A percentile compares a stretch with the other conserved stretches of the same genome.
Evolutionary conservation across 2,797 vertebrate species (phyloP).

Genomic region (Chaetodon trifasciatus): DNA sequence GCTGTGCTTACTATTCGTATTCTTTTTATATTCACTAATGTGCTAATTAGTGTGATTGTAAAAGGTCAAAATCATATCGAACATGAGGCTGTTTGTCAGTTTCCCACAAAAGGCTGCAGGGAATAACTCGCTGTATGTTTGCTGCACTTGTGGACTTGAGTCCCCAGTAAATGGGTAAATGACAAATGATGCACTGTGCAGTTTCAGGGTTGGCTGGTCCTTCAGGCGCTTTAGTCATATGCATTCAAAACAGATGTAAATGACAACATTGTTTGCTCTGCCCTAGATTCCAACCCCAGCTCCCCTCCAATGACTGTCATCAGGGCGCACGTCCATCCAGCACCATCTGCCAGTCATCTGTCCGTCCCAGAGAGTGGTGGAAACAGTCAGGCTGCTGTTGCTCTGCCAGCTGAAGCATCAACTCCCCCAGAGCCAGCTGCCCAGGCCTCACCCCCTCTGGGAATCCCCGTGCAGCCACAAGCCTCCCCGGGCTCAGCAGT

Average conservation of each 20-base stretch:
- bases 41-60: neutral
- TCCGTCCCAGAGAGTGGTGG: slow-evolving; percentile 44
- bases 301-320: slow-evolving; percentile 48
- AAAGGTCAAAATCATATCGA: neutral
- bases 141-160: neutral
- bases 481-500: slow-evolving; percentile 9
- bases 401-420: slow-evolving; percentile 12
- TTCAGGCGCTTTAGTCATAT: slow-evolving; percentile 1
- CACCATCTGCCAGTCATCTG: slow-evolving; percentile 50
- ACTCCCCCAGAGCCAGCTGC: slow-evolving; percentile 21
- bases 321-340: slow-evolving; percentile 66
- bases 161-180: neutral
- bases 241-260: slow-evolving; percentile 21
- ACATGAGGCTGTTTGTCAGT: neutral
- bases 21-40: neutral
- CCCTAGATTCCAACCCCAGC: slow-evolving; percentile 59
- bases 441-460: slow-evolving; percentile 13
- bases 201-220: neutral
- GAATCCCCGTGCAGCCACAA: slow-evolving; percentile 30
- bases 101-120: neutral
- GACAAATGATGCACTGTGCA: neutral
- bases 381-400: slow-evolving; percentile 15
- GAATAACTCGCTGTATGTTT: neutral
- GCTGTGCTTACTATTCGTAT: no score
- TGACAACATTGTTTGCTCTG: slow-evolving; percentile 42